These are phyloP conservation scores for Anolis sagrei DNA, from an alignment of 2,113 vertebrate genomes.

Conservation along the genomic window DNA sequence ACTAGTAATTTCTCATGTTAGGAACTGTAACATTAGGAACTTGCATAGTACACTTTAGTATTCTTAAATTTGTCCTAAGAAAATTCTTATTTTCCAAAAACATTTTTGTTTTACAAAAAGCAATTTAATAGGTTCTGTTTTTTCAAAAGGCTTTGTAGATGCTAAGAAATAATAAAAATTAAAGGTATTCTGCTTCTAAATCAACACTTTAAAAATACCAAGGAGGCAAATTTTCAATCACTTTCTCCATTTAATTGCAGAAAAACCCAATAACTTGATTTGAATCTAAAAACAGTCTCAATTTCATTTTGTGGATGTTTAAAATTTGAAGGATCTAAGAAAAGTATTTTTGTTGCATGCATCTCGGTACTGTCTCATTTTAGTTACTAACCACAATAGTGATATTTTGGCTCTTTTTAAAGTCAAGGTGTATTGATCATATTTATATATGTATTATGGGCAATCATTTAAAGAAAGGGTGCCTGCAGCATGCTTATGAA, in stretches of 20 bases:
- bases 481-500: slow-evolving; percentile 35
- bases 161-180: background rate
- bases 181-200: background rate
- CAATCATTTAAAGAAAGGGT: slow-evolving; percentile 33
- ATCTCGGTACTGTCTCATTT: slow-evolving; percentile 43
- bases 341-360: slow-evolving; percentile 61
- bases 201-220: background rate
- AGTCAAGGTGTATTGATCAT: slow-evolving; percentile 29
- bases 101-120: slow-evolving; percentile 24
- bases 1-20: no score
- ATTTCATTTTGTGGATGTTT: slow-evolving; percentile 14
- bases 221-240: background rate
- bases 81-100: slow-evolving; percentile 1
- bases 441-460: slow-evolving; percentile 29
- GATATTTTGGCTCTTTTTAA: slow-evolving; percentile 48
- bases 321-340: slow-evolving; percentile 66
- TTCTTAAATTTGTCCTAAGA: background rate
- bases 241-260: background rate
- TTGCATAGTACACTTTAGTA: background rate
- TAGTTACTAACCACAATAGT: slow-evolving; percentile 13
- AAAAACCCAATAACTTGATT: background rate
- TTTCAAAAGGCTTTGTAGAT: background rate
- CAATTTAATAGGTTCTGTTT: background rate
- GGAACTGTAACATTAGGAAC: background rate
- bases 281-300: slow-evolving; percentile 8